phyloP scores from a whole-genome alignment of 2,888 invertebrate genomes.

The Athalia rosae region DNA sequence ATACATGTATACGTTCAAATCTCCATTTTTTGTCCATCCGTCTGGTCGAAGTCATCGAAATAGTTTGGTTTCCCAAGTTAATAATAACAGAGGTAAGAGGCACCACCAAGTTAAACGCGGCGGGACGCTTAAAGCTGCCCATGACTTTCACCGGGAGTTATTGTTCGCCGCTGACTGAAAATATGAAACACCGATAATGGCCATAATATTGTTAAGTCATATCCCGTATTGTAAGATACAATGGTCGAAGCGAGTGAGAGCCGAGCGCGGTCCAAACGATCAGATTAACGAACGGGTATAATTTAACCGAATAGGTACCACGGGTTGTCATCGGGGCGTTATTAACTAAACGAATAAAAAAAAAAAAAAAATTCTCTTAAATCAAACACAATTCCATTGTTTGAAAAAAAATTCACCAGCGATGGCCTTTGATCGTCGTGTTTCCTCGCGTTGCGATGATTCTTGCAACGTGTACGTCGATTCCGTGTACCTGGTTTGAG shows the following conservation, averaged over 20 bases:
- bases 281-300: slow-evolving; percentile 38
- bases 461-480: too few species aligned
- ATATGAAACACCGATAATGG: slow-evolving; percentile 68
- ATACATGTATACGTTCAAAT: too few species aligned
- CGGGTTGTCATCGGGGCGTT: slow-evolving; percentile 37
- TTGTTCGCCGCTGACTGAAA: slow-evolving; percentile 64
- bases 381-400: too few species aligned
- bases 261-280: not conserved
- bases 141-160: slow-evolving; percentile 65
- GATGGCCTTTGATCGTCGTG: too few species aligned
- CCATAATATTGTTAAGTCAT: slow-evolving; percentile 65
- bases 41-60: not conserved
- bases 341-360: not conserved
- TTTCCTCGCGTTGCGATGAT: too few species aligned
- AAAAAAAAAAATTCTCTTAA: too few species aligned
- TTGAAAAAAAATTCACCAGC: too few species aligned
- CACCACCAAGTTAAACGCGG: slow-evolving; percentile 34
- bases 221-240: slow-evolving; percentile 63
- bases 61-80: slow-evolving; percentile 11
- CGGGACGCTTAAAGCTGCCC: slow-evolving; percentile 64
- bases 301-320: slow-evolving; percentile 31
- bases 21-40: not conserved
- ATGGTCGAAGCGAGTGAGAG: slow-evolving; percentile 48
- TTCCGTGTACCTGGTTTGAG: too few species aligned
- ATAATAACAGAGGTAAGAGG: slow-evolving; percentile 2